phyloP scores from a whole-genome alignment of 2,797 vertebrate species.

The Myoxocephalus aenaeus region DNA sequence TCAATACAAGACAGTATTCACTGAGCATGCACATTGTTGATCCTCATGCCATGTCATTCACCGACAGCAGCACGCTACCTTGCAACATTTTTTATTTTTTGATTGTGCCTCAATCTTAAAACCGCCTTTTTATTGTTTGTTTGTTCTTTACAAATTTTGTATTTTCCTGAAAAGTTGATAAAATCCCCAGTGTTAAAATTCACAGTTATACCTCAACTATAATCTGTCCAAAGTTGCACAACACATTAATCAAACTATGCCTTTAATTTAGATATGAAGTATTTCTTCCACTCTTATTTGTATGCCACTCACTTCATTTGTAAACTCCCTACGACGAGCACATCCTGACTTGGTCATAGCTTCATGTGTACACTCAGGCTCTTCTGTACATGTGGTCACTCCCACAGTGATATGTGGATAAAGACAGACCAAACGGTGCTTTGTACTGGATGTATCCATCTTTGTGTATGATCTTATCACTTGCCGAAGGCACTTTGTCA shows the following conservation, averaged over 20 bases:
- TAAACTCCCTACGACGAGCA: slow-evolving; percentile 12
- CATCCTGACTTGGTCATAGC: slow-evolving; percentile 48
- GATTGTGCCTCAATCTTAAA: background rate
- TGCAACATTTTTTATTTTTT: background rate
- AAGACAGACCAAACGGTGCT: slow-evolving; percentile 55
- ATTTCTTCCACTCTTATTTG: slow-evolving; percentile 7
- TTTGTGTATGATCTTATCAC: slow-evolving; percentile 64
- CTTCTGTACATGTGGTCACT: slow-evolving; percentile 55
- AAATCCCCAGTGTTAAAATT: background rate
- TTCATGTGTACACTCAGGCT: slow-evolving; percentile 42
- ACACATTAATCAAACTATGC: background rate
- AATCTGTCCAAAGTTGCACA: slow-evolving; percentile 2
- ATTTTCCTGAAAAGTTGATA: background rate
- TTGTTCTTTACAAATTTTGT: background rate
- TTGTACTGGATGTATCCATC: slow-evolving; percentile 48
- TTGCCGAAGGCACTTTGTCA: slow-evolving; percentile 64
- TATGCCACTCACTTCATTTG: slow-evolving; percentile 20
- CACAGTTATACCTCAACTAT: background rate
- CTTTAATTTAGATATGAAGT: slow-evolving; percentile 15
- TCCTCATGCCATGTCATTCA: background rate
- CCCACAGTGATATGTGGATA: slow-evolving; percentile 45
- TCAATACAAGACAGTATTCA: background rate
- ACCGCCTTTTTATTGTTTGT: too few relatives aligned
- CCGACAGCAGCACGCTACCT: background rate
- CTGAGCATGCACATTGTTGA: background rate